Base-by-base conservation (phyloP, 2,113 vertebrate genomes). In the Tiliqua scincoides region DNA sequence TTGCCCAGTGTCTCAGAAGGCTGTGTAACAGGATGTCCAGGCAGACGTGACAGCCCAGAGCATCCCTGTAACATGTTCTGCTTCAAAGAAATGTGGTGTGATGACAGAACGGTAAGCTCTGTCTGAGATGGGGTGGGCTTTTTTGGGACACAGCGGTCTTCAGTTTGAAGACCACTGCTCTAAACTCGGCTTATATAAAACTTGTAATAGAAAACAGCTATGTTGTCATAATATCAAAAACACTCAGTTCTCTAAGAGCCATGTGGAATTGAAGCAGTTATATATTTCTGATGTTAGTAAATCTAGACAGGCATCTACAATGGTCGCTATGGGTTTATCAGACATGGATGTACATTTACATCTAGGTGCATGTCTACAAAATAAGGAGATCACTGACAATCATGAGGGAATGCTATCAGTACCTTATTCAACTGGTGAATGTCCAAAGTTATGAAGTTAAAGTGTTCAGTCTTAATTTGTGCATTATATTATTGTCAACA, bases 191-290 rank as follows among this genome's bases (percentile, higher is more conserved):
- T 48, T 48, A 48, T 48, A 48, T 48, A 48, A 79, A 82, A 52
- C 54, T 74, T 75, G 67, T 4, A 80, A 32, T 62, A 89, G 48
- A 52, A 59, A 52, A 72, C 59, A 85, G 4, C 7, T 15, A 72
- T 57, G 15, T 54, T 76, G 11, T 57, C 68, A 83, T 27, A 37
- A n/a, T 11, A 77, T 71, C 48, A 70, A 9, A 25, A 3, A 67
- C 48, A 59, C 4, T 78, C 63, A 70, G 79, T 48, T 48, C 8
- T 48, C 59, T 68, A 11, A 11, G 54, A 67, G 63, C 70, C 73
- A 83, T 89, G 57, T 32, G 76, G 74, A 87, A 73, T 27, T 9
- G 81, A 77, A 91, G 83, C 32, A 84, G 77, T 79, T 71, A 48
- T 48, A 48, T 48, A 68, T 68, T 68, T 68, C 27, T 68, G 12